Evolutionary conservation across 1,140 invertebrate species (phyloP), one percentile per base, ranked within the genome.

Genomic region (Nylanderia fulva): DNA sequence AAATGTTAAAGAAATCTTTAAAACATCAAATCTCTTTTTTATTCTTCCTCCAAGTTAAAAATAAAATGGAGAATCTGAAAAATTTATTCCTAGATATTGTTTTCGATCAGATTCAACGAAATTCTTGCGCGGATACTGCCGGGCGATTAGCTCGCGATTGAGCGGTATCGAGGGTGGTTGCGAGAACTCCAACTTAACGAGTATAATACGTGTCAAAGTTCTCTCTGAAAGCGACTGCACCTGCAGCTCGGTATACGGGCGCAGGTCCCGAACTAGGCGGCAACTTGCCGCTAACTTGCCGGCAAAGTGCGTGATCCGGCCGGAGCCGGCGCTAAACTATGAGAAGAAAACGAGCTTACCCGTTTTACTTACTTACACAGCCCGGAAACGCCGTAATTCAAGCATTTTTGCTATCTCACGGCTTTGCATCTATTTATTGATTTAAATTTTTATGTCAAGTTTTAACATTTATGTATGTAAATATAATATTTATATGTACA

Each of bases 151-250:
- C 48, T 86, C 71, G 29, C 60, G 82, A 89, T 88, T 77, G 76
- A 72, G 61, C 58, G 82, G 60, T 90, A 88, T 88, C 56, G 71
- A 72, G 77, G 61, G 29, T 64, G 68, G 75, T 61, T 58, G 48
- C 52, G 69, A 58, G 33, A 72, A 63, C 60, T 75, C 76, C 75
- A 88, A 91, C 89, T 90, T 92, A 92, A 92, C 91, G 88, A 92
- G 90, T 86, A 90, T 91, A 92, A 92, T 92, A 91, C 88, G 88
- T 86, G 87, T 92, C 91, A 87, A 92, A 92, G 88, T 92, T 91
- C 74, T 84, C 85, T 84, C 74, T n/a, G n/a, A 89, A 89, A 90
- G 79, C 72, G 63, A 69, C 58, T 58, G 72, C 84, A 84, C 83
- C 87, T 88, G 84, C 86, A 86, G 64, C 88, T 87, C 77, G 66